Conservation (phyloP, 2,797 vertebrate species). For the Pipistrellus nathusii region DNA sequence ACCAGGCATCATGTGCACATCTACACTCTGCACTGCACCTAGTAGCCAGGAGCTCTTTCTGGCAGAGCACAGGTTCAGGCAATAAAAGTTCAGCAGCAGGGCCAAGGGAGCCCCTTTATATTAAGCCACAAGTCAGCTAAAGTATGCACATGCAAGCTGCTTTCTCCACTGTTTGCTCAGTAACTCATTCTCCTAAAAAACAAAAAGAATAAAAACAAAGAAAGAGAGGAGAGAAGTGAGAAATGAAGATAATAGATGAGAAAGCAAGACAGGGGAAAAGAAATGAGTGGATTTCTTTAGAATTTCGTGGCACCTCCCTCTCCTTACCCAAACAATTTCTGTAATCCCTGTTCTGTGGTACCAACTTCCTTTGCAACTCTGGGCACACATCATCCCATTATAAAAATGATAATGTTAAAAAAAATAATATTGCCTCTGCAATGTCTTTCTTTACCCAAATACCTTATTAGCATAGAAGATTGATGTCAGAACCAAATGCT, state of each 20-base stretch:
- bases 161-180: slow-evolving; percentile 45
- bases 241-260: not conserved
- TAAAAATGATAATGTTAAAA: slow-evolving; percentile 35
- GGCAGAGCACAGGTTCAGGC: not conserved
- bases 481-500: not conserved
- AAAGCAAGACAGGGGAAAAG: not conserved
- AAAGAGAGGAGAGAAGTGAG: not conserved
- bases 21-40: not conserved
- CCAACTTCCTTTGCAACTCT: slow-evolving; percentile 36
- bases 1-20: not conserved
- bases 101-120: slow-evolving; percentile 27
- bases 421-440: not conserved
- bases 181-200: slow-evolving; percentile 49
- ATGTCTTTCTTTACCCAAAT: slow-evolving; percentile 19
- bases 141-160: slow-evolving; percentile 38
- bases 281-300: not conserved
- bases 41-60: not conserved
- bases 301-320: slow-evolving; percentile 7
- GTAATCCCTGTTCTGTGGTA: not conserved
- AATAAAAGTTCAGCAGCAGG: slow-evolving; percentile 19
- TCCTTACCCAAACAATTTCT: slow-evolving; percentile 14
- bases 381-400: not conserved
- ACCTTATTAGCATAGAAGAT: not conserved
- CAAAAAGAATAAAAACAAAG: not conserved
- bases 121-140: slow-evolving; percentile 52